A percentile compares a stretch with the other conserved stretches of the same genome.
phyloP scores from a whole-genome alignment of 64 coral and sea anemone genomes.

The Cladopsammia gracilis region DNA sequence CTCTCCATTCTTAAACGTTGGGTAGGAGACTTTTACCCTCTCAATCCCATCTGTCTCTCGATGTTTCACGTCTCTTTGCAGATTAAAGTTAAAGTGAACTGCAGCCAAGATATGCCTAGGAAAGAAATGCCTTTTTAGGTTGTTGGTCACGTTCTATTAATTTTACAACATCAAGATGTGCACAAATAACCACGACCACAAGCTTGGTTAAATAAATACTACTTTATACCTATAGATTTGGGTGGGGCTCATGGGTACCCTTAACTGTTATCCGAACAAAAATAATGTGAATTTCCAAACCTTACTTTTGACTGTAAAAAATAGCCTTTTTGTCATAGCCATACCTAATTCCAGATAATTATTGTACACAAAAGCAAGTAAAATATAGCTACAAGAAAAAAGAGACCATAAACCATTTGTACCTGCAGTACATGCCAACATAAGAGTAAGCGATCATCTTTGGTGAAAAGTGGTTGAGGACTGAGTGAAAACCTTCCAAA shows the following conservation, averaged over 20 bases:
- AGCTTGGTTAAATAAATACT: too few species aligned
- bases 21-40: neutral
- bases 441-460: constrained; percentile 12
- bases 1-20: constrained; percentile 7
- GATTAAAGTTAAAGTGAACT: constrained; percentile 4
- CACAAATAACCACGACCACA: neutral
- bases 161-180: neutral
- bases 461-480: constrained; percentile 17
- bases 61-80: neutral
- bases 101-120: constrained; percentile 9
- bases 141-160: too few species aligned
- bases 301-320: too few species aligned
- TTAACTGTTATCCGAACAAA: too few species aligned
- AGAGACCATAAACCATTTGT: neutral
- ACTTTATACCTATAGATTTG: too few species aligned
- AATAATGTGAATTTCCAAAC: too few species aligned
- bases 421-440: constrained; percentile 31
- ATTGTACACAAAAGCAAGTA: too few species aligned
- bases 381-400: too few species aligned
- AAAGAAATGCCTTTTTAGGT: neutral
- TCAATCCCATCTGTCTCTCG: neutral
- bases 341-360: too few species aligned
- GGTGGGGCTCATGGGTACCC: too few species aligned
- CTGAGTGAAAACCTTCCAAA: constrained; percentile 21
- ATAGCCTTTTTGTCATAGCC: too few species aligned